Base-by-base conservation (phyloP, 2,113 vertebrate genomes). In the Psammodynastes pulverulentus region DNA sequence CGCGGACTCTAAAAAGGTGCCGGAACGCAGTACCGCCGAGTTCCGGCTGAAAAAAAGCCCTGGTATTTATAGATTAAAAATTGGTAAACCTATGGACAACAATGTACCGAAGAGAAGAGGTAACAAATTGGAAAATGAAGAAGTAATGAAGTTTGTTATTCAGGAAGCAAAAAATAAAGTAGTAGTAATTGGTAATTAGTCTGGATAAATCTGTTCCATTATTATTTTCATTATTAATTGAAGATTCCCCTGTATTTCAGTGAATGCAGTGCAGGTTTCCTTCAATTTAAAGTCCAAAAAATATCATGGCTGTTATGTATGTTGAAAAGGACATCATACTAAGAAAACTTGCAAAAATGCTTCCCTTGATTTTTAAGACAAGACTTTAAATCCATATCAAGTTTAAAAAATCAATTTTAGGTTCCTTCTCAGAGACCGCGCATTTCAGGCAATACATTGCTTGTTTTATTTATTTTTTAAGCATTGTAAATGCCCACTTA, bases 391-490 rank as follows among this genome's bases (percentile, higher is more conserved):
- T 17, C 21, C 15, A 23, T 85, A 39, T 39, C 89, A 87, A 51
- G 46, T 90, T 72, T 79, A 72, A 89, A 54, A 84, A 90, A 54
- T 51, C 91, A 93, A 51, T 3, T 87, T n/a, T 15, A 56, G 48
- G 21, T 23, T 19, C 43, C 72, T 52, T 49, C 52, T 88, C 89
- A 58, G 51, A 91, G 24, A 54, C 24, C 72, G 34, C 88, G 3
- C 45, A 94, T 54, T 58, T 88, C 89, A 91, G 62, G 23, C 53
- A 56, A 67, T 3, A 4, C 2, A 26, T 49, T 90, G 24, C 12
- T 84, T 94, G 43, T 9, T 46, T 54, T 84, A 95, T 5, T 89
- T 45, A 88, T 58, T 51, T 91, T 24, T 24, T 93, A 79, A 91
- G 52, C 62, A 88, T 88, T 87, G 46, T 48, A 93, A 24, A 46